Conservation (phyloP, 2,888 invertebrate genomes). For the Caenorhabditis panamensis region DNA sequence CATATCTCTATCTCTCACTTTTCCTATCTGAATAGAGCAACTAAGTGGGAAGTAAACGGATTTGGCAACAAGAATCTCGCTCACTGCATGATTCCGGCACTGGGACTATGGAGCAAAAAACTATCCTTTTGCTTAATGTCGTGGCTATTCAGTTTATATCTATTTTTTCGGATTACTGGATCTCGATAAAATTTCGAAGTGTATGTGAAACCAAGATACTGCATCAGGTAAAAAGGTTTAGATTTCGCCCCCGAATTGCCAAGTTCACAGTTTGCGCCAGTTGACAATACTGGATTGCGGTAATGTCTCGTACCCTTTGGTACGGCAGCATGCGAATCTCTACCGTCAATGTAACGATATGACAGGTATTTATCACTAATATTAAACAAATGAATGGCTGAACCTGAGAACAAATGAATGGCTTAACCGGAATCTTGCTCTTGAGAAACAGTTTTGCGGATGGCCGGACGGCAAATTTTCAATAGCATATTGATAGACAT, state of each 20-base stretch:
- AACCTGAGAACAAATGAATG: too few species aligned
- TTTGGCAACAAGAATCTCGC: constrained; percentile 8
- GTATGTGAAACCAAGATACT: constrained; percentile 12
- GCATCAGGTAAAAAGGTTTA: too few species aligned
- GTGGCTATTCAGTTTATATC: constrained; percentile 62
- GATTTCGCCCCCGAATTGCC: constrained; percentile 57
- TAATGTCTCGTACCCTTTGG: constrained; percentile 55
- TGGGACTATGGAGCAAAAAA: constrained; percentile 58
- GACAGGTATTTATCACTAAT: constrained; percentile 53
- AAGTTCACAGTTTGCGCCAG: constrained; percentile 22
- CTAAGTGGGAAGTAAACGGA: constrained; percentile 42
- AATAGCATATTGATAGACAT: too few species aligned
- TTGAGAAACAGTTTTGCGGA: too few species aligned
- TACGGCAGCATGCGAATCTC: constrained; percentile 63
- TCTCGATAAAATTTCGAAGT: constrained; percentile 58
- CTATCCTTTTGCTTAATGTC: constrained; percentile 60
- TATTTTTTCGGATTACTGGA: constrained; percentile 66
- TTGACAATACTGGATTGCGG: constrained; percentile 47
- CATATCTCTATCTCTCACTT: constrained; percentile 33
- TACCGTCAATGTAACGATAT: constrained; percentile 69
- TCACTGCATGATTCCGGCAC: background rate
- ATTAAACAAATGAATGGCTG: too few species aligned
- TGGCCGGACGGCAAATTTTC: too few species aligned
- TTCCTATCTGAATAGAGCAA: constrained; percentile 48
- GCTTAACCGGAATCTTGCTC: too few species aligned